Evolutionary conservation across 92 coral and sea anemone species (phyloP), one percentile per base, ranked within the genome.

Genomic region (Epizoanthus scotinus): DNA sequence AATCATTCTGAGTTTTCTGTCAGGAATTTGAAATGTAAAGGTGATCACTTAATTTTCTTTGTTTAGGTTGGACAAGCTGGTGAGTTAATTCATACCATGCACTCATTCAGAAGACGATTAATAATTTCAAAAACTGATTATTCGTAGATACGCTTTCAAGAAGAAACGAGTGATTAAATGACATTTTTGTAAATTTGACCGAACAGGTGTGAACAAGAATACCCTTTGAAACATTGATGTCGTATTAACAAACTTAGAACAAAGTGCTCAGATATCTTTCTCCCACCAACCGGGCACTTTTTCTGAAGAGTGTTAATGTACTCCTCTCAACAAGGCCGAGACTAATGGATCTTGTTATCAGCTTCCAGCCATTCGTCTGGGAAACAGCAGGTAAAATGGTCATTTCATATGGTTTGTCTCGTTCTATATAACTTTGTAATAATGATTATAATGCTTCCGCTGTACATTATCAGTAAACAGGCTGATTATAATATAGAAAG

Each of bases 1-100:
- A 20, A 64, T 8, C 8, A 15, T 0, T 57, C 62, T 57, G 62
- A 19, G 62, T 57, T 18, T 19, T 24, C 7, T 57, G 62, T 64
- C 42, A 15, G 69, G 69, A 64, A 29, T 44, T 64, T 29, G 69
- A 64, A 64, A 38, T 64, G 44, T 29, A 64, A 64, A 64, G n/a
- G 69, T 27, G 20, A 20, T 31, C 69, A 31, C 31, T 64, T 7
- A 31, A 15, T 64, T 64, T 34, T 62, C 36, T 64, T 64, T 29
- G 5, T 27, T 64, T 29, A 34, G 19, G 21, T 29, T 25, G 69
- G 36, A 29, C 69, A 64, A 29, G n/a, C 31, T 64, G 42, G 31
- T 6, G 36, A 64, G 29, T 64, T 64, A 64, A 64, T 64, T 10
- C 40, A 34, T 29, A 15, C 28, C 36, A 64, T 44, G 19, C 44